Evolutionary conservation across 1,140 invertebrate species (phyloP).

Genomic region (Adoxophyes honmai): DNA sequence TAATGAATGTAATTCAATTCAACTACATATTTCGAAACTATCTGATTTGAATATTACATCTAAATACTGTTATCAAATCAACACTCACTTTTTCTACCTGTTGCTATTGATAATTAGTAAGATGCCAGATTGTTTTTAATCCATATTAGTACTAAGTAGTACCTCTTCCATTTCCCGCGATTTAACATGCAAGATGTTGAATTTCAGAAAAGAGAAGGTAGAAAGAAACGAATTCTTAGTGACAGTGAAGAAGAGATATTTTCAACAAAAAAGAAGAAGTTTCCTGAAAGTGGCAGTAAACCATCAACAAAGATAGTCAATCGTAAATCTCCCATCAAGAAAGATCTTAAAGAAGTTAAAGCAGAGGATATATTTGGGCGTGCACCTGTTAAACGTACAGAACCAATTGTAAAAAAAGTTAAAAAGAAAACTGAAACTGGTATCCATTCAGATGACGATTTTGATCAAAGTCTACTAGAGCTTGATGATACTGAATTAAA

Average conservation of each 20-base stretch:
- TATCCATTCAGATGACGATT: constrained; percentile 83
- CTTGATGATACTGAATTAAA: constrained; percentile 73
- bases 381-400: constrained; percentile 60
- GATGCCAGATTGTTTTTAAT: constrained; percentile 1
- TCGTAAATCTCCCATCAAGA: constrained; percentile 36
- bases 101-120: no score
- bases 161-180: no score
- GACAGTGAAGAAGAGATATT: constrained; percentile 65
- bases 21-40: no score
- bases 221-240: constrained; percentile 46
- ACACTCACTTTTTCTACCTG: no score
- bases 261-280: constrained; percentile 44
- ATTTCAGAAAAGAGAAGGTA: constrained; percentile 52
- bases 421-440: constrained; percentile 73
- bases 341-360: constrained; percentile 57
- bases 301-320: constrained; percentile 17
- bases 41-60: no score
- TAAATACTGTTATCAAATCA: no score
- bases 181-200: constrained; percentile 18
- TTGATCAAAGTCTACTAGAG: constrained; percentile 81
- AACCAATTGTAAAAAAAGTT: constrained; percentile 56
- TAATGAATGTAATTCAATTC: no score
- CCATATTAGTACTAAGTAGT: no score
- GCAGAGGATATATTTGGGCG: constrained; percentile 55
- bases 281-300: constrained; percentile 18